phyloP scores from a whole-genome alignment of 2,113 vertebrate species.

The Phalacrocorax aristotelis region DNA sequence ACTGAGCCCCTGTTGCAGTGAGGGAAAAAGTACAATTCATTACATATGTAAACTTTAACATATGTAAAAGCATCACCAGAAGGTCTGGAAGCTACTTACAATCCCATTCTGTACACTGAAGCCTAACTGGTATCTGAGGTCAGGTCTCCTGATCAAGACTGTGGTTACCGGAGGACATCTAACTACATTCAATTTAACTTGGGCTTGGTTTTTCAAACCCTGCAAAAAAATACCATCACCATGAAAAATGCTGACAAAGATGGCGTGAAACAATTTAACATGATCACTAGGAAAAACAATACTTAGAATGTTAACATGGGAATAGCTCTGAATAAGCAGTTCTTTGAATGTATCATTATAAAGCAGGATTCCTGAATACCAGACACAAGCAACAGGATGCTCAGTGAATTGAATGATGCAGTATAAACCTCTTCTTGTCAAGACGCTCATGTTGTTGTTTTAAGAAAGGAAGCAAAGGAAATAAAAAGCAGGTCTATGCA shows the following conservation, averaged over 20 bases:
- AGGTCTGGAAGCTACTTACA: slow-evolving; percentile 72
- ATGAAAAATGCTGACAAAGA: not conserved
- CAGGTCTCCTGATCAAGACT: slow-evolving; percentile 89
- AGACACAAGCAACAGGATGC: not conserved
- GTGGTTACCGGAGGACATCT: slow-evolving; percentile 91
- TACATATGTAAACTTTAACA: not conserved
- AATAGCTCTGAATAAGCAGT: not conserved
- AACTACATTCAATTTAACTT: slow-evolving; percentile 89
- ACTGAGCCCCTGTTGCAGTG: not conserved
- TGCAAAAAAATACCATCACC: slow-evolving; percentile 38
- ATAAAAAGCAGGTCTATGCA: not conserved
- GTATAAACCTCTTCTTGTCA: not conserved
- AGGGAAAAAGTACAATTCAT: not conserved
- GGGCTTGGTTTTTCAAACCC: slow-evolving; percentile 89
- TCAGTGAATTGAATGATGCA: not conserved
- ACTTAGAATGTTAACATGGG: not conserved
- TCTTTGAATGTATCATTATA: not conserved
- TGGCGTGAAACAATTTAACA: not conserved
- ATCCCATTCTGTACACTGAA: slow-evolving; percentile 95
- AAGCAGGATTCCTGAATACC: not conserved
- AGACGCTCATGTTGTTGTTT: not conserved
- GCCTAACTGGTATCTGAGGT: slow-evolving; percentile 91
- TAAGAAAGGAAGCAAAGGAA: not conserved
- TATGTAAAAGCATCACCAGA: not conserved
- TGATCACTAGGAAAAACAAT: not conserved